phyloP scores from a whole-genome alignment of 2,113 vertebrate species.

The Albula glossodonta region DNA sequence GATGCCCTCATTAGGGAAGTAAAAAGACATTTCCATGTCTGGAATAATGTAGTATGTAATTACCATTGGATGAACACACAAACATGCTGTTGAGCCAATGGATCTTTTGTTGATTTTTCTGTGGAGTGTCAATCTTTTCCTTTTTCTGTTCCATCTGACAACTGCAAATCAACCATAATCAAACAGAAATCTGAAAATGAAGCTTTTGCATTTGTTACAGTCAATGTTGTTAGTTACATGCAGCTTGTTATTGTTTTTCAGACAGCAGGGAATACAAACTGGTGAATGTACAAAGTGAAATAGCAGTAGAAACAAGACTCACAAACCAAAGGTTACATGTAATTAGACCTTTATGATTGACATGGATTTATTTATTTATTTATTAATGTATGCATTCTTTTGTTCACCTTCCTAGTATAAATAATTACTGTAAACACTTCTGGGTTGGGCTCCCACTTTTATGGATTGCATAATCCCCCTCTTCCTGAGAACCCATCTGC shows the following conservation, averaged over 20 bases:
- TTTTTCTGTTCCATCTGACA: background rate
- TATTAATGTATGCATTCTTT: no score
- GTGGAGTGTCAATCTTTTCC: background rate
- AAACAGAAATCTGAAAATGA: slow-evolving; percentile 45
- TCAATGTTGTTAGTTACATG: background rate
- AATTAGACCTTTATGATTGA: no score
- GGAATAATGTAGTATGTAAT: background rate
- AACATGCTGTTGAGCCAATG: no score
- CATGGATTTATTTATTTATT: no score
- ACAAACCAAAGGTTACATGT: background rate
- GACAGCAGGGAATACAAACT: background rate
- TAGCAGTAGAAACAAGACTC: background rate
- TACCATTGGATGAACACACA: background rate
- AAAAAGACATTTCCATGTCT: background rate
- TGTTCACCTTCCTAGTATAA: no score
- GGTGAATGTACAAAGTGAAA: background rate
- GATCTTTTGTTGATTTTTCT: background rate
- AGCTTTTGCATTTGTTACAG: background rate
- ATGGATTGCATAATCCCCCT: no score
- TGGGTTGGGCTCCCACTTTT: no score
- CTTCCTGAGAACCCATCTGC: no score
- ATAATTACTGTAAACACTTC: no score
- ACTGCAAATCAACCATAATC: slow-evolving; percentile 28
- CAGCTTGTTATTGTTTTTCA: background rate
- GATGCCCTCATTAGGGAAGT: background rate